A percentile compares a stretch with the other conserved stretches of the same genome.
These are phyloP conservation scores for Melanotaenia nigrans DNA, from an alignment of 2,797 vertebrate species.

Conservation along the genomic window DNA sequence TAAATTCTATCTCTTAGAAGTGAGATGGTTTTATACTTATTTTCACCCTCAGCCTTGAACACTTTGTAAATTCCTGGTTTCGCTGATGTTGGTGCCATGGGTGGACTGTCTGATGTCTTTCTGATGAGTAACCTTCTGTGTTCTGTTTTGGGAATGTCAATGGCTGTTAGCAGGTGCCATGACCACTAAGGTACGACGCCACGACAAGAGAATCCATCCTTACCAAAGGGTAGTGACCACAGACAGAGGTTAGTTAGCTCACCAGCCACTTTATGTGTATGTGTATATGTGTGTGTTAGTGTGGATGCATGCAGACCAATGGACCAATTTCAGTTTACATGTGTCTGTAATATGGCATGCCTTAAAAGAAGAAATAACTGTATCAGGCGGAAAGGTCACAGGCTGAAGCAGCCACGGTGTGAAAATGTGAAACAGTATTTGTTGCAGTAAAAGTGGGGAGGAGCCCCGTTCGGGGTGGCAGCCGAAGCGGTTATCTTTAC, in stretches of 20 bases:
- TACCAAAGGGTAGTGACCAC: slow-evolving; percentile 99
- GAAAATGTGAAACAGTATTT: slow-evolving; percentile 71
- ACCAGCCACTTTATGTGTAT: slow-evolving; percentile 77
- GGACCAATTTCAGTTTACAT: slow-evolving; percentile 75
- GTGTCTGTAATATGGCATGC: slow-evolving; percentile 69
- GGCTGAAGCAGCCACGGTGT: slow-evolving; percentile 46
- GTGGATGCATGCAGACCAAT: slow-evolving; percentile 73
- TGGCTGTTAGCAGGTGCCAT: slow-evolving; percentile 99
- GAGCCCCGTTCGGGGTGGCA: slow-evolving; percentile 59
- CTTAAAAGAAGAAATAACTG: slow-evolving; percentile 57
- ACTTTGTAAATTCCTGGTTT: slow-evolving; percentile 67
- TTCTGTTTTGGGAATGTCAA: slow-evolving; percentile 89
- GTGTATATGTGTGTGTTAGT: slow-evolving; percentile 59
- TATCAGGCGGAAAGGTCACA: slow-evolving; percentile 53
- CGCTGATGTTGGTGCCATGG: slow-evolving; percentile 76
- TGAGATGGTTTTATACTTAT: slow-evolving; percentile 50
- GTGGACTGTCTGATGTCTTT: slow-evolving; percentile 75
- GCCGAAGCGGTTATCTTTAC: slow-evolving; percentile 58
- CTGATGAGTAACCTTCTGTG: slow-evolving; percentile 84
- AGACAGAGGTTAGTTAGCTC: slow-evolving; percentile 99
- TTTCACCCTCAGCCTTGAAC: slow-evolving; percentile 68
- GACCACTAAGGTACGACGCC: slow-evolving; percentile 99
- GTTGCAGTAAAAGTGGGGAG: slow-evolving; percentile 66
- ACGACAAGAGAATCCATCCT: slow-evolving; percentile 99
- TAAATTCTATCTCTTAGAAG: slow-evolving; percentile 61